A percentile compares a stretch with the other conserved stretches of the same genome.
phyloP scores from a whole-genome alignment of 2,113 vertebrate species.

The Acanthochromis polyacanthus region DNA sequence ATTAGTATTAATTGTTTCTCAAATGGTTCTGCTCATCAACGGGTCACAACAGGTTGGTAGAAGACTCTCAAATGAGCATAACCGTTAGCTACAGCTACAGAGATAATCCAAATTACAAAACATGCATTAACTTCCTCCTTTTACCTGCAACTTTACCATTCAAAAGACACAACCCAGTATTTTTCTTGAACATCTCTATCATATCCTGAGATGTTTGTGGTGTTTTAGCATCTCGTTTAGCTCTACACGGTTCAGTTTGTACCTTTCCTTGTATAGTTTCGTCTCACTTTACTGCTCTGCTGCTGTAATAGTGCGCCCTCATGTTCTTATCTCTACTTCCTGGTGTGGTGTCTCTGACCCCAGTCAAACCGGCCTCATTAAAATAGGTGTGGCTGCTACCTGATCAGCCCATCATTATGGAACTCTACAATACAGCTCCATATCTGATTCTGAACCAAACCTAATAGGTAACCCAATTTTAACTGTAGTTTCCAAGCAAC shows the following conservation, averaged over 20 bases:
- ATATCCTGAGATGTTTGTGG: neutral
- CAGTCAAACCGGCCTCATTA: conserved; percentile 58
- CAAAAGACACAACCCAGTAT: too few species aligned
- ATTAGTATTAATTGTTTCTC: too few species aligned
- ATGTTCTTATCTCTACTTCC: conserved; percentile 80
- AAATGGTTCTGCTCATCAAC: too few species aligned
- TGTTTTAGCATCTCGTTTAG: conserved; percentile 7
- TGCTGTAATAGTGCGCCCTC: conserved; percentile 28
- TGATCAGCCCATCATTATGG: neutral
- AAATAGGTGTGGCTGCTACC: conserved; percentile 58
- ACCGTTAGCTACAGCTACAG: neutral
- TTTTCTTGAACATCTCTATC: too few species aligned
- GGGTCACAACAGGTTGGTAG: too few species aligned
- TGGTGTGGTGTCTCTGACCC: conserved; percentile 52
- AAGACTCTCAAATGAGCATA: neutral
- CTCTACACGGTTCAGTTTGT: neutral
- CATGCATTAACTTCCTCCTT: too few species aligned
- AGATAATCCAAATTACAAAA: neutral
- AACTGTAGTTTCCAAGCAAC: neutral
- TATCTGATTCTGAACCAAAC: neutral
- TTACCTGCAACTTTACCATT: too few species aligned
- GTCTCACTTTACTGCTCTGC: conserved; percentile 19
- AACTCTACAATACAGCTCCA: conserved; percentile 3
- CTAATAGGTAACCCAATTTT: neutral
- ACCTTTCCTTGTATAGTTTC: conserved; percentile 1